These are phyloP conservation scores for Tetragonula carbonaria DNA, from an alignment of 2,888 invertebrate species.

Conservation along the genomic window DNA sequence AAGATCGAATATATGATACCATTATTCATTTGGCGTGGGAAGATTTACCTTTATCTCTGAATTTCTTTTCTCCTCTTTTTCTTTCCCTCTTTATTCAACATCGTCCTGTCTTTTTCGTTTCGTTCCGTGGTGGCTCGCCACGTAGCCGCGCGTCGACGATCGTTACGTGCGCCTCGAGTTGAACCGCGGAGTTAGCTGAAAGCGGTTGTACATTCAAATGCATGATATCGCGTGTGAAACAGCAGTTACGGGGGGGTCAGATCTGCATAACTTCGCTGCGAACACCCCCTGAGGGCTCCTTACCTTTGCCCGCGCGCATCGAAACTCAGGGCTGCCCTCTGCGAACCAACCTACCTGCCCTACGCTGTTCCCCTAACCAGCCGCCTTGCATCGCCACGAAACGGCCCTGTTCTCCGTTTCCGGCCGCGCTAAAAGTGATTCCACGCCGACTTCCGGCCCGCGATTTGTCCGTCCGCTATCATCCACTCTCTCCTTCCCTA, in stretches of 20 bases:
- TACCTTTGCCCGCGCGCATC: conserved; percentile 60
- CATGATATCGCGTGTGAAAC: conserved; percentile 80
- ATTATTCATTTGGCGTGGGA: not conserved
- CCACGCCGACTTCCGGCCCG: conserved; percentile 56
- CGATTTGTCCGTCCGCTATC: conserved; percentile 61
- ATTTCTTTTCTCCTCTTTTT: not conserved
- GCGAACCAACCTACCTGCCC: not conserved
- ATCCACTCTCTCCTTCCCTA: not conserved
- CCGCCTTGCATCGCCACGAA: conserved; percentile 58
- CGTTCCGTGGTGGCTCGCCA: not conserved
- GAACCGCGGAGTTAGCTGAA: conserved; percentile 68
- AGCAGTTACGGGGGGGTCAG: conserved; percentile 75
- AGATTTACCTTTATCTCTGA: conserved; percentile 31
- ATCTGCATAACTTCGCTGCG: conserved; percentile 79
- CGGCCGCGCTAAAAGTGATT: conserved; percentile 66
- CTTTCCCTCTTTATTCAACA: not conserved
- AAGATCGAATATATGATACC: no score
- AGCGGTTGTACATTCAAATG: conserved; percentile 78
- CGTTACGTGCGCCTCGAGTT: conserved; percentile 48
- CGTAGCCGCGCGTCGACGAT: not conserved
- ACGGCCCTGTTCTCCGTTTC: conserved; percentile 51
- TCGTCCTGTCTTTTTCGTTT: not conserved
- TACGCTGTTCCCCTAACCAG: conserved; percentile 34
- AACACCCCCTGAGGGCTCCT: conserved; percentile 72
- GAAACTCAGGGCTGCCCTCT: conserved; percentile 51